Conservation (phyloP, 2,113 vertebrate species). For the Turnix velox region DNA sequence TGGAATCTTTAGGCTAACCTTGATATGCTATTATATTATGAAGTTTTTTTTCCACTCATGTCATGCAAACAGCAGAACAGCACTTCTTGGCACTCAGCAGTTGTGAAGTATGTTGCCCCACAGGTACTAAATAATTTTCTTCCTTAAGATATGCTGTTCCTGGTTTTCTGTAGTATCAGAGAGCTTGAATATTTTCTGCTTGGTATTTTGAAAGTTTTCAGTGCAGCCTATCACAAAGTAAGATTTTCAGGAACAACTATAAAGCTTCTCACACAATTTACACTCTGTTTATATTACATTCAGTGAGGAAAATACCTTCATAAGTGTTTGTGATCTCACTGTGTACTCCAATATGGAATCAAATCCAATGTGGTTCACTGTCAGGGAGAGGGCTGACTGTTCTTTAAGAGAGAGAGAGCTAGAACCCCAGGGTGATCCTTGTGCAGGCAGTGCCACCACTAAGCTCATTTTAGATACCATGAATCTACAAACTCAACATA, state of each 20-base stretch:
- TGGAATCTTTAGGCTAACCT: not conserved
- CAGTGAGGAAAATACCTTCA: not conserved
- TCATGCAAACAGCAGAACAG: not conserved
- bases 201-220: not conserved
- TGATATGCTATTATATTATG: not conserved
- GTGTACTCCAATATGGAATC: not conserved
- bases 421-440: not conserved
- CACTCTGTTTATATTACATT: not conserved
- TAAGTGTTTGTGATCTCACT: not conserved
- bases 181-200: not conserved
- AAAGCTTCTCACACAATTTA: not conserved
- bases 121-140: not conserved
- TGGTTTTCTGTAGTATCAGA: not conserved
- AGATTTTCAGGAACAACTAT: not conserved
- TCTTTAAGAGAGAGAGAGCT: not conserved
- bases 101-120: not conserved
- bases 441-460: not conserved
- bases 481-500: not conserved
- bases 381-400: not conserved
- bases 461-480: not conserved
- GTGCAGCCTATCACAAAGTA: not conserved
- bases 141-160: not conserved
- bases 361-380: rapidly evolving
- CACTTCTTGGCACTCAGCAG: not conserved
- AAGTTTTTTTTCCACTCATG: not conserved